Base-by-base conservation (phyloP, 1,140 invertebrate genomes). In the Drosophila suzukii region DNA sequence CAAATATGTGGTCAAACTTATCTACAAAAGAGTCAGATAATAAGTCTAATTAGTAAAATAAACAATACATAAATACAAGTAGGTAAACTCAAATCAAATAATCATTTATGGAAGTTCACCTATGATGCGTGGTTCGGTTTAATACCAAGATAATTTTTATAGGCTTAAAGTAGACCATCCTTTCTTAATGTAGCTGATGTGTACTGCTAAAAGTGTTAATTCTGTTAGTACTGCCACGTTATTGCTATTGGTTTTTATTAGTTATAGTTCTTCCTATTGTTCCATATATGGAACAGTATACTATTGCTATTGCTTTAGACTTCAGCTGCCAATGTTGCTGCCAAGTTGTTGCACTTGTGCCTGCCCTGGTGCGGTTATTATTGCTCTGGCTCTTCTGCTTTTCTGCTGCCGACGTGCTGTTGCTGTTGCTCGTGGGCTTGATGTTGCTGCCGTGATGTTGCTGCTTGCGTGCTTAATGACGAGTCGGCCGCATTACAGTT, bases 401-500 rank as follows among this genome's bases (percentile, higher is more conserved):
- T 20, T 59, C 62, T 66, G 51, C 20, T 66, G 32, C 47, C 20
- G 41, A 27, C 56, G 17, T 58, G 55, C 12, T 15, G 39, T 7
- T 47, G 27, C 56, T 58, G 56, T 41, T 55, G 36, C 53, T 41
- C 13, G n/a, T 15, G n/a, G 15, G 55, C 11, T 51, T 72, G 54
- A n/a, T 60, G 63, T 72, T 71, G 65, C 32, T 71, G 73, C 68
- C 75, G 57, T 80, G 67, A 46, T 81, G 32, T 50, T 68, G 53
- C 44, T 83, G 81, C 70, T 86, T 81, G 83, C 82, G 82, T 86
- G 82, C 83, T 79, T 81, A 82, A 76, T 72, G 71, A 50, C 59
- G 67, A 86, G 58, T 78, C 82, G 83, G 78, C 83, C 83, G 83
- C 75, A 86, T 86, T 88, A 86, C 83, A 82, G 78, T 86, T 71